Evolutionary conservation across 2,888 invertebrate genomes (phyloP).

Genomic region (Dasypolia templi): DNA sequence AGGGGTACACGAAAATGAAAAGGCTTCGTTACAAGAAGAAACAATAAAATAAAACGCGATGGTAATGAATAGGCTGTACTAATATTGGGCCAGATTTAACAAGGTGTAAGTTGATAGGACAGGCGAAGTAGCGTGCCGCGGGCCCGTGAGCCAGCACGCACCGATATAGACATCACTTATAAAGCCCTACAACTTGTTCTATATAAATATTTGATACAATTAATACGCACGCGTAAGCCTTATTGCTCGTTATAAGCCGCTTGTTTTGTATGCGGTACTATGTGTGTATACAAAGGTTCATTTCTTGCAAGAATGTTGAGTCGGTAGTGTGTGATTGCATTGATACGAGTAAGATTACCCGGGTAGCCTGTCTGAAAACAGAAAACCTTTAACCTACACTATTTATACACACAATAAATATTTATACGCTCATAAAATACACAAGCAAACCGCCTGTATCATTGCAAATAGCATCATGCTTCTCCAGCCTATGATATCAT

Average conservation of each 20-base stretch:
- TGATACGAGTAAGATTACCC: not conserved
- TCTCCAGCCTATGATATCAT: slow-evolving; percentile 27
- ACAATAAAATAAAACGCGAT: slow-evolving; percentile 85
- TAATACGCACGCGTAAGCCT: slow-evolving; percentile 64
- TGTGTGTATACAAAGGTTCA: slow-evolving; percentile 19
- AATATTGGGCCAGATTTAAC: slow-evolving; percentile 89
- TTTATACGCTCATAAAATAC: slow-evolving; percentile 4
- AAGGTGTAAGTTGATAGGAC: slow-evolving; percentile 89
- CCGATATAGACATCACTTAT: slow-evolving; percentile 84
- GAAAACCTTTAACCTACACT: too few relatives aligned
- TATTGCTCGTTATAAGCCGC: slow-evolving; percentile 52
- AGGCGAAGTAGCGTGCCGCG: slow-evolving; percentile 86
- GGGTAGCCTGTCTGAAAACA: not conserved
- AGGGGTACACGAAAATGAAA: slow-evolving; percentile 76
- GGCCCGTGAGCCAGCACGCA: slow-evolving; percentile 77
- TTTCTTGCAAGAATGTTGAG: not conserved
- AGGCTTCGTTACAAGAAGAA: slow-evolving; percentile 78
- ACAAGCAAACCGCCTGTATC: not conserved
- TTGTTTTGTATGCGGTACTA: slow-evolving; percentile 20
- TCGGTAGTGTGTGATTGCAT: not conserved
- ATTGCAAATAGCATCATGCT: slow-evolving; percentile 22
- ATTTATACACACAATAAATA: too few relatives aligned
- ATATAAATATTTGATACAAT: slow-evolving; percentile 75
- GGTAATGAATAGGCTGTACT: slow-evolving; percentile 88
- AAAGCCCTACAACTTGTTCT: slow-evolving; percentile 75